Evolutionary conservation across 2,113 vertebrate genomes (phyloP).

Genomic region (Cygnus atratus): DNA sequence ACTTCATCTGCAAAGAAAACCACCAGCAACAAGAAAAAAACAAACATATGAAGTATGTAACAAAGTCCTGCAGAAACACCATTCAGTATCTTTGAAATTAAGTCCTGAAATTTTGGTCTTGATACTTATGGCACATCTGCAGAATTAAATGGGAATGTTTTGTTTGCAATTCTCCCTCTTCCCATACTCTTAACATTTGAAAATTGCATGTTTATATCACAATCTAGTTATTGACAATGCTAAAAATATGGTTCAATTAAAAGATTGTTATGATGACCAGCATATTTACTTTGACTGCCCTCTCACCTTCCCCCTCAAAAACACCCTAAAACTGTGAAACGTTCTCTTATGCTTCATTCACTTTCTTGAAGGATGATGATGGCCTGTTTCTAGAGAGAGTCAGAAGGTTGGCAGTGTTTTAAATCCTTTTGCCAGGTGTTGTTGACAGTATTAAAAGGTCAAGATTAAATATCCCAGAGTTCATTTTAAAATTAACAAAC

Average conservation of each 20-base stretch:
- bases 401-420: neutral
- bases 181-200: neutral
- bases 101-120: neutral
- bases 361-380: neutral
- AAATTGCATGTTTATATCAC: neutral
- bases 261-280: neutral
- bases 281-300: neutral
- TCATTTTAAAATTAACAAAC: neutral
- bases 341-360: neutral
- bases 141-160: neutral
- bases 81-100: neutral
- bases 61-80: neutral
- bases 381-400: neutral
- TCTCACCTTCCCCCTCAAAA: neutral
- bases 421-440: neutral
- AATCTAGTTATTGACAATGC: neutral
- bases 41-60: neutral
- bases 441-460: neutral
- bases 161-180: neutral
- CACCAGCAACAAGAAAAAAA: too few species aligned
- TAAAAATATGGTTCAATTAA: neutral
- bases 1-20: neutral
- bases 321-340: neutral
- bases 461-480: neutral
- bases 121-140: neutral